Percentiles rank a stretch among this genome's conserved stretches.
phyloP scores from a whole-genome alignment of 2,888 invertebrate species.

The Pachydiplax longipennis region DNA sequence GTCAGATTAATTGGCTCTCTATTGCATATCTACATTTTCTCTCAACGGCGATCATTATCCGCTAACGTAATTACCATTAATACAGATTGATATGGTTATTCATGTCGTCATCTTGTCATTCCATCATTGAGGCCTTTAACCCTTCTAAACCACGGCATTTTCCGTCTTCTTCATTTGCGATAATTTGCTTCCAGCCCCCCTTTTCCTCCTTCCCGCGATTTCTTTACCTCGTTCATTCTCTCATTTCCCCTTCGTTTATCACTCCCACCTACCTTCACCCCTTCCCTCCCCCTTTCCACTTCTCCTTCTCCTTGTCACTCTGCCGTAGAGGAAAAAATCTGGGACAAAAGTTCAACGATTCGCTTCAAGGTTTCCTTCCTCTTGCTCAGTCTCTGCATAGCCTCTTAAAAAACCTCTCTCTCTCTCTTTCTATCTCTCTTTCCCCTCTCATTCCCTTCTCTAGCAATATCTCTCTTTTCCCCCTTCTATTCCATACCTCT shows the following conservation, averaged over 20 bases:
- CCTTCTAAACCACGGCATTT: too few relatives aligned
- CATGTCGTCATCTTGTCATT: too few relatives aligned
- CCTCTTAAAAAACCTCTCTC: background rate
- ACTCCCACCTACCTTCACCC: background rate
- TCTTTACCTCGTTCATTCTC: background rate
- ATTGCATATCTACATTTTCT: too few relatives aligned
- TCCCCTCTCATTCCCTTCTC: background rate
- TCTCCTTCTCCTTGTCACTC: background rate
- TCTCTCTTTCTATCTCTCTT: background rate
- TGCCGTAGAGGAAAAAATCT: constrained; percentile 19
- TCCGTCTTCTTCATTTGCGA: too few relatives aligned
- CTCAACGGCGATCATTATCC: too few relatives aligned
- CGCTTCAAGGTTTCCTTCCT: constrained; percentile 45
- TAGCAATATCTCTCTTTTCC: background rate
- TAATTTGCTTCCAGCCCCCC: too few relatives aligned
- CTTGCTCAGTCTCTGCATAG: background rate
- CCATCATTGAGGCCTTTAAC: too few relatives aligned
- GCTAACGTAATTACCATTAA: too few relatives aligned
- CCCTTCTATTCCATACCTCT: background rate
- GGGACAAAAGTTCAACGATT: constrained; percentile 39
- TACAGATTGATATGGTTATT: too few relatives aligned
- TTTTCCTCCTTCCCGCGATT: too few relatives aligned
- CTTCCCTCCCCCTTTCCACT: background rate
- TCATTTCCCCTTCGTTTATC: background rate
- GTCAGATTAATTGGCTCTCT: too few relatives aligned